Base-by-base conservation (phyloP, 2,888 invertebrate genomes). In the Tetropium fuscum region DNA sequence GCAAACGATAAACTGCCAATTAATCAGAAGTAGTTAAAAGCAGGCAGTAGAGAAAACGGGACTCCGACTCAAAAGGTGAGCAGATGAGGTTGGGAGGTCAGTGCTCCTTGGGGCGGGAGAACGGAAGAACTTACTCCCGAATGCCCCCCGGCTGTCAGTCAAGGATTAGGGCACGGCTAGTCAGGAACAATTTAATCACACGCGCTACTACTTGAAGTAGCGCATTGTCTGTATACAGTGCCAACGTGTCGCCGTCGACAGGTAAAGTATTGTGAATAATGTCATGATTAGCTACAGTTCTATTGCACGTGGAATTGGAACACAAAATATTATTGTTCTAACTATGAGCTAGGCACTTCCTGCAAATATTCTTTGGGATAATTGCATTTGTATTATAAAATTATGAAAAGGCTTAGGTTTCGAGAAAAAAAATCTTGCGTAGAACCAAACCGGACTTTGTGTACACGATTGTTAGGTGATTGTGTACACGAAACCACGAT, bases 1-100 rank as follows among this genome's bases (percentile, higher is more conserved):
- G 60, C 60, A 53, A 58, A 61, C 71, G 68, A 70, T 71, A 70
- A 74, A 70, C 69, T 72, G 64, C 56, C 67, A 65, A 72, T 72
- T 72, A 71, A 72, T 72, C 66, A 66, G 55, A 44, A 34, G 60
- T 43, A 60, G 63, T 63, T 63, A 62, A 53, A 51, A 56, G 43
- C 48, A 57, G 60, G 48, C 51, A 10, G 36, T 16, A 10, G 30
- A 41, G 56, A 19, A 51, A 40, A 48, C 48, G 51, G 20, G 40
- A 51, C 40, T 51, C 27, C 34, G 13, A 15, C 43, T 41, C 18
- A 25, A 36, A 54, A 45, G 48, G 56, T 47, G 48, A 41, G 25
- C n/a, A 11, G 19, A 11, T 34, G 54, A 20, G 32, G 13, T 20
- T 20, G 40, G 41, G 34, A 40, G 49, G 43, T 56, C 56, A 56